Base-by-base conservation (phyloP, 2,888 invertebrate genomes). In the Eupsilia transversa region DNA sequence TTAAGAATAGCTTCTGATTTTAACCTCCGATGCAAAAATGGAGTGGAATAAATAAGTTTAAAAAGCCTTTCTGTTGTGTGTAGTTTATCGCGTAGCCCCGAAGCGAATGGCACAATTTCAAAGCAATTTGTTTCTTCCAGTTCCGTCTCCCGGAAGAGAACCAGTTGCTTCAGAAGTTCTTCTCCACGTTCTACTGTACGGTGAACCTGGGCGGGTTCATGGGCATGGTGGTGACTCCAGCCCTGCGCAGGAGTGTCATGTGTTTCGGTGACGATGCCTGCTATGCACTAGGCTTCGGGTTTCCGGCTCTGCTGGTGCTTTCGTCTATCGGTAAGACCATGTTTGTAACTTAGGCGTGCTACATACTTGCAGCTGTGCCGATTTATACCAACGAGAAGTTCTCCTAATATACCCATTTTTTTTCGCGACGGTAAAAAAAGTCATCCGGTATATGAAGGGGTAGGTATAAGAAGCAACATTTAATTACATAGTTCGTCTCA, bases 181-280 rank as follows among this genome's bases (percentile, higher is more conserved):
- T 98, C 93, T 98, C 98, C 0, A 96, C 98, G 2, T 98, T 98
- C 94, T 98, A 98, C 92, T 98, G 98, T 92, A 97, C 97, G 41
- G 98, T 98, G 87, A 98, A 98, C 92, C 91, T 97, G 12, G 97
- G 97, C 2, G 97, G 97, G 3, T 97, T 97, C 79, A 95, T 97
- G 89, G 97, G 97, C 0, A 97, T 97, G 97, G 94, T 98, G 70
- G 88, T 98, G 9, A 98, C 98, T 0, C 98, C 98, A 0, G 96
- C 97, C 41, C 94, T 98, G 59, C 96, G 98, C 89, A 97, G 97
- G 83, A 96, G 97, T 82, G 93, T 97, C 63, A 95, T 96, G 88
- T 98, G 98, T 89, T 97, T 97, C 88, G 97, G 97, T 0, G 97
- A 97, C 87, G 97, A 97, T 89, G 97, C 97, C 27, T 98, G 97